These are phyloP conservation scores for Drosophila athabasca DNA, from an alignment of 1,140 invertebrate genomes.

Conservation along the genomic window DNA sequence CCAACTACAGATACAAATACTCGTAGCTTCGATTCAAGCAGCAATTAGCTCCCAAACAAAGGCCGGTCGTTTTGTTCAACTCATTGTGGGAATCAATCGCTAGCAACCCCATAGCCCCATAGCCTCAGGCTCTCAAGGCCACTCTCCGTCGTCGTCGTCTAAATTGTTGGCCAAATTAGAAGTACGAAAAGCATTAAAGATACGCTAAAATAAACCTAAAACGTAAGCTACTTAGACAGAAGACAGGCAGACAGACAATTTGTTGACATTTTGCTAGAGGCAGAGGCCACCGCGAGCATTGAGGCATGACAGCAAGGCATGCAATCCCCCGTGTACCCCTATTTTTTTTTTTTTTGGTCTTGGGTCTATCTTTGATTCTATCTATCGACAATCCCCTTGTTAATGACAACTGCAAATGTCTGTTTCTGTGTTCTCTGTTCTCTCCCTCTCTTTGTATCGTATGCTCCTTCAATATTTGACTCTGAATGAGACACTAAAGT, in stretches of 20 bases:
- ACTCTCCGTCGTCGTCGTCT: constrained; percentile 5
- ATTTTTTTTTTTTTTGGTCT: background rate
- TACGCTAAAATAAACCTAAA: constrained; percentile 9
- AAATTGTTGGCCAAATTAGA: constrained; percentile 29
- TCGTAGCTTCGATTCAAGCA: background rate
- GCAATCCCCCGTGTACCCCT: constrained; percentile 1
- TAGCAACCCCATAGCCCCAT: constrained; percentile 1
- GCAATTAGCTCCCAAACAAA: constrained; percentile 44
- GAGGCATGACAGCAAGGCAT: background rate
- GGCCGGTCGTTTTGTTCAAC: constrained; percentile 25
- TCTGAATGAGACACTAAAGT: constrained; percentile 73
- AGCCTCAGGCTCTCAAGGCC: background rate
- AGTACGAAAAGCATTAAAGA: constrained; percentile 26
- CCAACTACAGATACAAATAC: too few relatives aligned
- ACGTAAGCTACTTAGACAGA: constrained; percentile 7
- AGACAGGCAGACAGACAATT: constrained; percentile 6
- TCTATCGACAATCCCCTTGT: background rate
- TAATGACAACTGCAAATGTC: constrained; percentile 38
- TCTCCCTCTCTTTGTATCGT: background rate
- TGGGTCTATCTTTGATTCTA: constrained; percentile 8
- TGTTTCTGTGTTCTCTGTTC: too few relatives aligned
- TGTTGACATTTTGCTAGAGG: constrained; percentile 42
- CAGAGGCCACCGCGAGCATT: constrained; percentile 24
- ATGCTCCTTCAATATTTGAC: constrained; percentile 58
- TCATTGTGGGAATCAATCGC: constrained; percentile 50